These are phyloP conservation scores for Astreopora myriophthalma DNA, from an alignment of 64 coral and sea anemone genomes.

Conservation along the genomic window DNA sequence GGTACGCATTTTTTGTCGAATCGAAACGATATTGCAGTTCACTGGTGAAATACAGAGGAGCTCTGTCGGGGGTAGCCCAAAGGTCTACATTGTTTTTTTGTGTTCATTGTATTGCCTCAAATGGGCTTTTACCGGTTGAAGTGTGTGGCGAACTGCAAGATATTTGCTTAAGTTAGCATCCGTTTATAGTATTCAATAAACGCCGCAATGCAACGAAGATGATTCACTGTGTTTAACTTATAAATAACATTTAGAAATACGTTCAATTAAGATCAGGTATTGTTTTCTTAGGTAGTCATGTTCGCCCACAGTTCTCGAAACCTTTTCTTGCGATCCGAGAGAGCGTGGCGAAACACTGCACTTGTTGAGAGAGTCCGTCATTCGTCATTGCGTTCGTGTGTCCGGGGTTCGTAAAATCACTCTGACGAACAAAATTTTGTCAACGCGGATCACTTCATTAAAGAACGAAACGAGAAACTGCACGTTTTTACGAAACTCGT, in stretches of 20 bases:
- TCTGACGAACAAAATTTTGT: background rate
- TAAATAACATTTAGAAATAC: background rate
- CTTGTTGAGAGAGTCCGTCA: background rate
- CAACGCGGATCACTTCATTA: too few relatives aligned
- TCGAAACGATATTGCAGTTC: slow-evolving; percentile 2
- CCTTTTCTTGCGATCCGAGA: background rate
- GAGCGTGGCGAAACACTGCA: background rate
- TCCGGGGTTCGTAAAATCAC: background rate
- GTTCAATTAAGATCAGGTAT: background rate
- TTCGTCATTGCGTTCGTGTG: background rate
- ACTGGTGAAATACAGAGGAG: background rate
- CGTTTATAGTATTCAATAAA: background rate
- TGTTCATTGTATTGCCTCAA: background rate
- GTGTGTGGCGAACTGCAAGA: background rate
- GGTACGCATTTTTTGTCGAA: background rate
- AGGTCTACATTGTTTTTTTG: background rate
- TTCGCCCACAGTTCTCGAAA: background rate
- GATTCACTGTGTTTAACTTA: background rate
- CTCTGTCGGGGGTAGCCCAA: background rate
- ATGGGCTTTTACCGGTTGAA: background rate
- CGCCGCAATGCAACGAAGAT: background rate
- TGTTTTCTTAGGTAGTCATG: background rate
- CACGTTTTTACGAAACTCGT: background rate
- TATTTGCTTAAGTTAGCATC: background rate
- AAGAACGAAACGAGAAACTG: background rate